Percentiles rank a stretch among this genome's conserved stretches.
Conservation (phyloP, 2,797 vertebrate genomes). For the Molossus alvarezi region DNA sequence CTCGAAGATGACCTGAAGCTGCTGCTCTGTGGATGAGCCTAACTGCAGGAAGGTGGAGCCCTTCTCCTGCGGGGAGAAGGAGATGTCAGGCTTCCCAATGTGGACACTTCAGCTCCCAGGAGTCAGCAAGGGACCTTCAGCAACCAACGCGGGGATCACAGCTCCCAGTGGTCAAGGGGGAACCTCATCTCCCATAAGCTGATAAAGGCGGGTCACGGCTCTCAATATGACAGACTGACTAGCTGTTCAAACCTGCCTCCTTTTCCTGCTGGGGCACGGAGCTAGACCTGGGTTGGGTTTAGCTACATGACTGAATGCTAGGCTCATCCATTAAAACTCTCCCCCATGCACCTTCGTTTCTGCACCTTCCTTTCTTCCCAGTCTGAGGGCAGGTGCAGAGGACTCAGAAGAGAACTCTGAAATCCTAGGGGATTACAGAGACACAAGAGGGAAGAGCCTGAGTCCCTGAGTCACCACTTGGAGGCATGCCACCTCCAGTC, state of each 20-base stretch:
- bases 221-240: background rate
- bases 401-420: background rate
- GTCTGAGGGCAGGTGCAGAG: background rate
- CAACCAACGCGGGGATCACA: too few species aligned
- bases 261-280: background rate
- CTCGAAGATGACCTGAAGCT: constrained; percentile 97
- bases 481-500: background rate
- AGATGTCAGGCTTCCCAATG: background rate
- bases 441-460: background rate
- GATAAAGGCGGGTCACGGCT: background rate
- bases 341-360: background rate
- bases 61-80: constrained; percentile 92
- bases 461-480: background rate
- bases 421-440: background rate
- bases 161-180: background rate
- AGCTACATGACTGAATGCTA: background rate
- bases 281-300: background rate
- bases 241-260: background rate
- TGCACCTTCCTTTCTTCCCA: background rate
- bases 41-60: constrained; percentile 98
- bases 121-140: background rate
- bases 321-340: background rate
- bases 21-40: constrained; percentile 96
- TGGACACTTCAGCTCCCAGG: background rate
- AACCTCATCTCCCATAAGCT: background rate